Conservation (phyloP, 2,888 invertebrate species). For the Tortrix viridana region DNA sequence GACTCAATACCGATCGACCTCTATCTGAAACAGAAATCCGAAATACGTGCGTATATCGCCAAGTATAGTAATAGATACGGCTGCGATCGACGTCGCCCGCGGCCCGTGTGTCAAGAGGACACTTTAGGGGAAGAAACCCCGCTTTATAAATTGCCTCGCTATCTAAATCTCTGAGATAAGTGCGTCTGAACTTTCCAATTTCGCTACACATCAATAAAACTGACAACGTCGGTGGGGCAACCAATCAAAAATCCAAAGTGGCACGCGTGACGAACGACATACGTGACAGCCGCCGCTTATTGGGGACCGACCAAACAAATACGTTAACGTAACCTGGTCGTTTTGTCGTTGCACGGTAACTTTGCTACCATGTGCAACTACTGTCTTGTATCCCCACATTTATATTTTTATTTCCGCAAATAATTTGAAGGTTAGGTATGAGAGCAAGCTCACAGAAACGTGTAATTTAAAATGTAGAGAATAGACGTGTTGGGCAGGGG, state of each 20-base stretch:
- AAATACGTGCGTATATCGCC: constrained; percentile 33
- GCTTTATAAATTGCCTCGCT: constrained; percentile 82
- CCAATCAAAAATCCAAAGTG: constrained; percentile 77
- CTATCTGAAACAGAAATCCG: constrained; percentile 27
- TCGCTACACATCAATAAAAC: constrained; percentile 83
- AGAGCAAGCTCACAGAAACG: too few relatives aligned
- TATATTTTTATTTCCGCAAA: too few relatives aligned
- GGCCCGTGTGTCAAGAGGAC: constrained; percentile 64
- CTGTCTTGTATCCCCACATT: too few relatives aligned
- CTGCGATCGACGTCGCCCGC: constrained; percentile 49
- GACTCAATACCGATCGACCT: constrained; percentile 19
- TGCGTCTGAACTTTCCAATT: constrained; percentile 83
- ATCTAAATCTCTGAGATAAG: constrained; percentile 83
- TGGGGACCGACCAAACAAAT: constrained; percentile 4
- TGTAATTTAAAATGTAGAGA: too few relatives aligned
- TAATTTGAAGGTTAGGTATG: too few relatives aligned
- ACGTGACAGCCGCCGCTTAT: constrained; percentile 2
- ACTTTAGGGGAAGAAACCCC: constrained; percentile 73
- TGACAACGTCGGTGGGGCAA: constrained; percentile 72
- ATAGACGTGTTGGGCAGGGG: too few relatives aligned
- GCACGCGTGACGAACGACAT: constrained; percentile 55
- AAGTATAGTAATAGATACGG: constrained; percentile 36
- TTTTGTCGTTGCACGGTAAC: too few relatives aligned
- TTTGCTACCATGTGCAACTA: too few relatives aligned
- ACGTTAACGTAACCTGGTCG: neutral